phyloP scores from a whole-genome alignment of 2,113 vertebrate genomes.

The Pedionomus torquatus region DNA sequence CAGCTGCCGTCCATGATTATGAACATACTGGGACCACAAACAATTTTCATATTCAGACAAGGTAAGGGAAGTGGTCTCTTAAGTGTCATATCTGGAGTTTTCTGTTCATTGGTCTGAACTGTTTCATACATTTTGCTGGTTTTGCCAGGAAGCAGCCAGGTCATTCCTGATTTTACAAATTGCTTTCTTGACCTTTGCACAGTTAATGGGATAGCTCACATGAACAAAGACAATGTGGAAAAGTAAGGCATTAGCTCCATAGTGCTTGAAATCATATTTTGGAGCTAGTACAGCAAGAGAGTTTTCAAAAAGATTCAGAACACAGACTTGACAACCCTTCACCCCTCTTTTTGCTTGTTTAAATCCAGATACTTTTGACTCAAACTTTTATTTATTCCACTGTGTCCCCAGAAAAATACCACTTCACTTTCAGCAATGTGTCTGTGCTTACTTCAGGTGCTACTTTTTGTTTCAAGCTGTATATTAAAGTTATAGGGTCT shows the following conservation, averaged over 20 bases:
- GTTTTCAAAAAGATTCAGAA: not conserved
- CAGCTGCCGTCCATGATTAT: conserved; percentile 96
- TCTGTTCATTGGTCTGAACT: not conserved
- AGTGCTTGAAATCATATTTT: not conserved
- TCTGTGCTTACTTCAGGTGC: not conserved
- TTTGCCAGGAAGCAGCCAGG: not conserved
- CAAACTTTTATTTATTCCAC: not conserved
- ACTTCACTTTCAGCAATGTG: not conserved
- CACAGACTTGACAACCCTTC: not conserved
- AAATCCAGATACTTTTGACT: not conserved
- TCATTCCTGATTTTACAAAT: not conserved
- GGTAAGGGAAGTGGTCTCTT: conserved; percentile 71
- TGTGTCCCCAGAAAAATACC: not conserved
- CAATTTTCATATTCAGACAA: conserved; percentile 98
- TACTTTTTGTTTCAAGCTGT: not conserved
- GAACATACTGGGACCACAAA: conserved; percentile 99
- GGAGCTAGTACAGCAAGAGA: not conserved
- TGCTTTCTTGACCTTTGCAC: not conserved
- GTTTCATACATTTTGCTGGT: not conserved
- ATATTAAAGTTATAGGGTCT: not conserved
- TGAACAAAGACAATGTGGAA: not conserved
- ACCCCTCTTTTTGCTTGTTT: not conserved
- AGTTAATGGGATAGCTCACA: not conserved
- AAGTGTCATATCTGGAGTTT: not conserved
- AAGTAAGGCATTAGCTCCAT: not conserved